Conservation (phyloP, 2,888 invertebrate species). For the Xylota segnis region DNA sequence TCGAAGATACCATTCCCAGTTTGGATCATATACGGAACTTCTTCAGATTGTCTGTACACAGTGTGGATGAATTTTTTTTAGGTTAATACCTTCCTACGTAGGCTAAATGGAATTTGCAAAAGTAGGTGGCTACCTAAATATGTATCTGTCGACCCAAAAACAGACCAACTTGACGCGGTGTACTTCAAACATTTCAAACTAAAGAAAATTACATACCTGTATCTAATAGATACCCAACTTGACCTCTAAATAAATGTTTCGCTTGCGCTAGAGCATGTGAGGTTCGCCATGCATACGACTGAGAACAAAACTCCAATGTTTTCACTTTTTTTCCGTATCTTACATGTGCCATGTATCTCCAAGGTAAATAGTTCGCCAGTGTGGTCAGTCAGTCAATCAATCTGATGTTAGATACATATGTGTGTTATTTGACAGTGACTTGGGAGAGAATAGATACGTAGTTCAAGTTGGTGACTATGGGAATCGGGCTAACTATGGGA, state of each 20-base stretch:
- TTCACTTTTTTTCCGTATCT: constrained; percentile 33
- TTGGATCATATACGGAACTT: neutral
- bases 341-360: constrained; percentile 9
- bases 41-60: neutral
- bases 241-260: constrained; percentile 30
- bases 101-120: constrained; percentile 1
- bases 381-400: constrained; percentile 51
- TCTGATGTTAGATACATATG: constrained; percentile 12
- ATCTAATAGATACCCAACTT: neutral
- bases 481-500: constrained; percentile 21
- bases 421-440: constrained; percentile 28
- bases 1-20: neutral
- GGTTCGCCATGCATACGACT: neutral
- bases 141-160: constrained; percentile 11
- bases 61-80: neutral
- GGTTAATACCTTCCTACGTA: constrained; percentile 15
- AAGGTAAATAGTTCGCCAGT: constrained; percentile 53
- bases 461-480: constrained; percentile 20
- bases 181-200: neutral
- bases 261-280: constrained; percentile 17
- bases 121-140: constrained; percentile 14
- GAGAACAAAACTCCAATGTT: constrained; percentile 5
- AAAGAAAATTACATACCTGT: neutral
- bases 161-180: constrained; percentile 3
- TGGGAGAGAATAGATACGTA: constrained; percentile 11